These are phyloP conservation scores for Drosophila ogumai DNA, from an alignment of 1,140 invertebrate species.

Conservation along the genomic window DNA sequence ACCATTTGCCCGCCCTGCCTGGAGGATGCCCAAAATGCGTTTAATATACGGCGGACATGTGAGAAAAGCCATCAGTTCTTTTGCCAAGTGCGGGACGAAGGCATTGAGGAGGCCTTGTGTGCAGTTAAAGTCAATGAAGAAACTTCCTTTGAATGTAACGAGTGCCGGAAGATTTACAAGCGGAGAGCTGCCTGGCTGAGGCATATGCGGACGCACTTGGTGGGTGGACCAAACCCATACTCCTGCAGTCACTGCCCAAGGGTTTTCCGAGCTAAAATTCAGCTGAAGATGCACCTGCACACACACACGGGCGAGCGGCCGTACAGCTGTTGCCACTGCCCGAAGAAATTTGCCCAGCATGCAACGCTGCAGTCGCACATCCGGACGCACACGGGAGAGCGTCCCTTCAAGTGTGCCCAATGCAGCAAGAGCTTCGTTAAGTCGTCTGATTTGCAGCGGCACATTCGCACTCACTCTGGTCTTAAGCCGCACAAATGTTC, in stretches of 20 bases:
- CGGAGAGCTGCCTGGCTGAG: neutral
- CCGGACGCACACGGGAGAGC: conserved; percentile 32
- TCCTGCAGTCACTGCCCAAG: neutral
- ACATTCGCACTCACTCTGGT: conserved; percentile 21
- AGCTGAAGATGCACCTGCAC: neutral
- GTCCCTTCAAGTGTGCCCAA: conserved; percentile 18
- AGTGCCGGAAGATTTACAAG: conserved; percentile 3
- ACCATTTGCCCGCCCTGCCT: conserved; percentile 18
- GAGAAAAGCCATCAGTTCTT: conserved; percentile 22
- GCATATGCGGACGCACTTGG: conserved; percentile 11
- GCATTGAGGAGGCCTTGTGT: conserved; percentile 18
- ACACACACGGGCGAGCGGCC: neutral
- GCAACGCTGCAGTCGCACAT: conserved; percentile 6
- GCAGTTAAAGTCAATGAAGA: neutral
- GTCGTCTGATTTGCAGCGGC: neutral
- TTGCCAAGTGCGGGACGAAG: conserved; percentile 15
- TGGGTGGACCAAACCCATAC: neutral
- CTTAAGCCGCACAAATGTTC: conserved; percentile 15
- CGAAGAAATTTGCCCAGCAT: neutral
- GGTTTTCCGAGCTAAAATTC: neutral
- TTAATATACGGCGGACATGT: neutral
- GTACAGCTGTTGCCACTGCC: conserved; percentile 12
- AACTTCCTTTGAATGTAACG: conserved; percentile 1
- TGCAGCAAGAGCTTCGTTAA: conserved; percentile 8
- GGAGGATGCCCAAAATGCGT: conserved; percentile 9